Percentiles rank a stretch among this genome's conserved stretches.
Evolutionary conservation across 2,113 vertebrate genomes (phyloP).

Genomic region (Saimiri boliviensis): DNA sequence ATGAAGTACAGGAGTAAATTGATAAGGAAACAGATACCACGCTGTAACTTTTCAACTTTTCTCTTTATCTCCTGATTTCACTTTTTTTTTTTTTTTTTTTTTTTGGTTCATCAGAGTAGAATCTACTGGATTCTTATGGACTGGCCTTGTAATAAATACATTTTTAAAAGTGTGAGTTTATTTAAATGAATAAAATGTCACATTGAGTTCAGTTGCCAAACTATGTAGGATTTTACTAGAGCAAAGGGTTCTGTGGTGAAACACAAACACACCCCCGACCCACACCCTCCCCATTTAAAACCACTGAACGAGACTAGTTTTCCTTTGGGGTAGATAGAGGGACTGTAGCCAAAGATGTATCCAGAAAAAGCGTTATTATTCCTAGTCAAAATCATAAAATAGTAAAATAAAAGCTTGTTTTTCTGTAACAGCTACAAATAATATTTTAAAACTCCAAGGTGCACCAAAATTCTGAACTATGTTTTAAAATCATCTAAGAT

Average conservation of each 20-base stretch:
- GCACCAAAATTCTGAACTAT: not conserved
- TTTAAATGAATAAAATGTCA: not conserved
- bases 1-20: not conserved
- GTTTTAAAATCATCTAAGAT: not conserved
- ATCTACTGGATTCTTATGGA: not conserved
- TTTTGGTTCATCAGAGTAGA: not conserved
- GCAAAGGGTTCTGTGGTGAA: not conserved
- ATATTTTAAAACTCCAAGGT: not conserved
- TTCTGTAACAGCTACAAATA: not conserved
- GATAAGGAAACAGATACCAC: not conserved
- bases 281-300: not conserved
- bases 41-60: not conserved
- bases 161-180: not conserved
- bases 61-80: not conserved
- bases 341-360: not conserved
- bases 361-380: not conserved
- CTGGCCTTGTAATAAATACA: not conserved
- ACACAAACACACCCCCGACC: not conserved
- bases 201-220: not conserved
- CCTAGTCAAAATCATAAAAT: not conserved
- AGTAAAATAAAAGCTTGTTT: slow-evolving; percentile 10
- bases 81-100: too few relatives aligned
- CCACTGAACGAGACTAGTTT: not conserved
- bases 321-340: not conserved
- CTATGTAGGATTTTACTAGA: not conserved